These are phyloP conservation scores for Mercenaria mercenaria DNA, from an alignment of 1,140 invertebrate species.

Conservation along the genomic window DNA sequence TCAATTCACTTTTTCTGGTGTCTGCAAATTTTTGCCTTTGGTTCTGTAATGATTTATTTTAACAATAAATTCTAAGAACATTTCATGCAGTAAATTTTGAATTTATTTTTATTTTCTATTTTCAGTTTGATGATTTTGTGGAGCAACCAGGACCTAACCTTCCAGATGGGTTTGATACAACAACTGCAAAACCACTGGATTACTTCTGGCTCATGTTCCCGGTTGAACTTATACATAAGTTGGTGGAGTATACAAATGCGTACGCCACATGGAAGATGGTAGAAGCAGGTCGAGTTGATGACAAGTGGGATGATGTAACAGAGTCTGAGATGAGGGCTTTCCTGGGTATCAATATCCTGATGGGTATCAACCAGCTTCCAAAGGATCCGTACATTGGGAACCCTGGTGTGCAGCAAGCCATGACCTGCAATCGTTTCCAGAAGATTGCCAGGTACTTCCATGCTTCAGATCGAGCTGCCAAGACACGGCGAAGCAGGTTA, in stretches of 20 bases:
- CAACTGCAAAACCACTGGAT: neutral
- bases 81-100: too few species aligned
- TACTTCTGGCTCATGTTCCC: neutral
- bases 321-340: too few species aligned
- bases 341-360: too few species aligned
- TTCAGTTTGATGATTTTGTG: too few species aligned
- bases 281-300: neutral
- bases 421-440: too few species aligned
- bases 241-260: too few species aligned
- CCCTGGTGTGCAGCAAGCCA: neutral
- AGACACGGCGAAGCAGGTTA: neutral
- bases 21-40: too few species aligned
- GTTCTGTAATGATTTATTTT: too few species aligned
- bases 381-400: neutral
- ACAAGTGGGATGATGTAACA: neutral
- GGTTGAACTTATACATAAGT: too few species aligned
- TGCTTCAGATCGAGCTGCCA: neutral
- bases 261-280: neutral
- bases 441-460: neutral
- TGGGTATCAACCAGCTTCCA: neutral
- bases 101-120: too few species aligned
- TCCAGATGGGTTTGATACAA: neutral
- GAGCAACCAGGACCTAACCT: neutral
- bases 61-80: too few species aligned
- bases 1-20: too few species aligned